phyloP scores from a whole-genome alignment of 2,797 vertebrate species.

The Microctenopoma lineatum region DNA sequence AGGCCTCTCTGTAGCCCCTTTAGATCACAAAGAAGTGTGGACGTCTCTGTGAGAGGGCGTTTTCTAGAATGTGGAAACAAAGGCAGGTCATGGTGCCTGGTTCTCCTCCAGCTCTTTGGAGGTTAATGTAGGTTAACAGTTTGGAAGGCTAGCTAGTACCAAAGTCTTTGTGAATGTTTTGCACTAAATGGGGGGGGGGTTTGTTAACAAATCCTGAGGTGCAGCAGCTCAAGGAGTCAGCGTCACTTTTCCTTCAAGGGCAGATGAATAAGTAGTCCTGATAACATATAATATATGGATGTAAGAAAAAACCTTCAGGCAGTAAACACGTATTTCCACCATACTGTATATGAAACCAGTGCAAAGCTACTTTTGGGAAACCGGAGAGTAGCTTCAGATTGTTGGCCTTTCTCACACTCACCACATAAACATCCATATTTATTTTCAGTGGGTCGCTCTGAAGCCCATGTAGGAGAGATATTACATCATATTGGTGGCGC shows the following conservation, averaged over 20 bases:
- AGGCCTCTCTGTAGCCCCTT: slow-evolving; percentile 40
- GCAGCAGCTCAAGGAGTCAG: slow-evolving; percentile 15
- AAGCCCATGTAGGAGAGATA: slow-evolving; percentile 64
- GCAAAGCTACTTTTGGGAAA: slow-evolving; percentile 43
- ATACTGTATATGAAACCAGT: slow-evolving; percentile 13
- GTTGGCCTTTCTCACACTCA: slow-evolving; percentile 42
- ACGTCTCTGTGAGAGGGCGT: slow-evolving; percentile 53
- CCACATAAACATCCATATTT: slow-evolving; percentile 71
- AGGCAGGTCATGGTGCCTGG: slow-evolving; percentile 62
- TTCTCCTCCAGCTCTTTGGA: slow-evolving; percentile 69
- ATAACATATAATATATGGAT: not conserved
- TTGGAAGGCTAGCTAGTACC: slow-evolving; percentile 48
- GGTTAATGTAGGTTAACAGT: slow-evolving; percentile 74
- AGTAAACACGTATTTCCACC: slow-evolving; percentile 12
- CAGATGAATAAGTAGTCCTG: slow-evolving; percentile 2
- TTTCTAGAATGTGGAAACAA: slow-evolving; percentile 60
- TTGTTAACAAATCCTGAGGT: slow-evolving; percentile 26
- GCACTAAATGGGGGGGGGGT: slow-evolving; percentile 42
- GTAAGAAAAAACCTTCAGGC: slow-evolving; percentile 11
- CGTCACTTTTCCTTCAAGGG: slow-evolving; percentile 6
- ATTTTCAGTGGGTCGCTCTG: slow-evolving; percentile 68
- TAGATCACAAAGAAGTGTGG: slow-evolving; percentile 62
- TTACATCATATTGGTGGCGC: slow-evolving; percentile 69
- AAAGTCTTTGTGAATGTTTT: slow-evolving; percentile 45
- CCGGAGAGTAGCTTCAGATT: slow-evolving; percentile 11